These are phyloP conservation scores for Mormyrus proboscirostris DNA, from an alignment of 2,797 vertebrate species.

Conservation along the genomic window DNA sequence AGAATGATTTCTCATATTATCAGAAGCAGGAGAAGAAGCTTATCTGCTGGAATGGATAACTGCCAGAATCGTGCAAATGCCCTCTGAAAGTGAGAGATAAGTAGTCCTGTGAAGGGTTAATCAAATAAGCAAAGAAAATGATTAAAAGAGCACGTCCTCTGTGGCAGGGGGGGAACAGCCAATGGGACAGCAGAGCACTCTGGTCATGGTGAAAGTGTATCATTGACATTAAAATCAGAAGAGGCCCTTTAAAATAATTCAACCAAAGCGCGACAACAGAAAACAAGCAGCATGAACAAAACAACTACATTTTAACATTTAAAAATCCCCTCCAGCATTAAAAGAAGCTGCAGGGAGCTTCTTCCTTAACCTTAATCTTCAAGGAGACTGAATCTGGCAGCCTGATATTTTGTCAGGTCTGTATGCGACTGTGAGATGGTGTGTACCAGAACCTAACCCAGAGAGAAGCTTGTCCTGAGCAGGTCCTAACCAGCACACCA, in stretches of 20 bases:
- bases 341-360: background rate
- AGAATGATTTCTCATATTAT: background rate
- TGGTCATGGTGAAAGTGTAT: background rate
- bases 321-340: background rate
- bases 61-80: background rate
- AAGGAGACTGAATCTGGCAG: background rate
- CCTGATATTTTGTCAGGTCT: background rate
- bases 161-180: background rate
- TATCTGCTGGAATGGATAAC: background rate
- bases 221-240: conserved; percentile 8
- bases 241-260: background rate
- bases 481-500: background rate
- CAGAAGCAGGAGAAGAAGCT: background rate
- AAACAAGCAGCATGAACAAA: background rate
- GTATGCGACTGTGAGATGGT: background rate
- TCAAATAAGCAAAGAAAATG: background rate
- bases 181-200: background rate
- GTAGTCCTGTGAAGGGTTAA: background rate
- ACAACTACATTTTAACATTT: background rate
- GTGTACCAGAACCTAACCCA: too few relatives aligned
- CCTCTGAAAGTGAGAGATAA: background rate
- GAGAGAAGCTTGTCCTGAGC: background rate
- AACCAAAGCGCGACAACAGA: background rate
- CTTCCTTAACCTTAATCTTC: background rate
- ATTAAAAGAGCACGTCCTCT: background rate